Base-by-base conservation (phyloP, 1,140 invertebrate genomes). In the Cardiocondyla obscurior region DNA sequence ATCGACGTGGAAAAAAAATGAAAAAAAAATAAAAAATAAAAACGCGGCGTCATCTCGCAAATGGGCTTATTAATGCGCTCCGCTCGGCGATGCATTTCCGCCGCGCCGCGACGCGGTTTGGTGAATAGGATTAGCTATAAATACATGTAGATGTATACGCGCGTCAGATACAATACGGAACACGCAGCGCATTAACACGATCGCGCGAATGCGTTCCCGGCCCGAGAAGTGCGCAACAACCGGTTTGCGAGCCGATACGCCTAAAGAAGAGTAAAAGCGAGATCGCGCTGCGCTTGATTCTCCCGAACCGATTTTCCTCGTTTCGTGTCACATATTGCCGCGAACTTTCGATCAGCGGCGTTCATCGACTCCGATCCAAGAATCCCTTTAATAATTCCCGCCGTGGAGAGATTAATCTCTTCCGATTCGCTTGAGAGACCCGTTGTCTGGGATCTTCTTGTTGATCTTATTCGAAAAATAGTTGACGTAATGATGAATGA, bases 231-330 rank as follows among this genome's bases (percentile, higher is more conserved):
- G 42, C 7, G 57, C 58, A 76, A 64, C 25, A 64, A 76, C 73
- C 73, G 73, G 73, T 76, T 76, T 76, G 39, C 57, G 14, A 36
- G 8, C 14, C 22, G 30, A 76, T 46, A 76, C n/a, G n/a, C 5
- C 28, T 46, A 28, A 64, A 76, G 73, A 76, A 39, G 57, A 76
- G 42, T 49, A 64, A 64, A 76, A 76, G 14, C 57, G 19, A 14
- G 49, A 55, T 72, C n/a, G 39, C 2, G n/a, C n/a, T 16, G 36
- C 28, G n/a, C n/a, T n/a, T n/a, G n/a, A n/a, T 58, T 36, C 16
- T 74, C 33, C 36, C 49, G 36, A 10, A 39, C 53, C 25, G 33
- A 58, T 42, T 25, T 58, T 16, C 12, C 14, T 10, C 44, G 60
- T 74, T 74, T 74, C 72, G n/a, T n/a, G n/a, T n/a, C n/a, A n/a